Percentiles rank a stretch among this genome's conserved stretches.
Evolutionary conservation across 30 jellyfish, hydroid and myxozoan genomes (phyloP).

Genomic region (Aurelia sp.): DNA sequence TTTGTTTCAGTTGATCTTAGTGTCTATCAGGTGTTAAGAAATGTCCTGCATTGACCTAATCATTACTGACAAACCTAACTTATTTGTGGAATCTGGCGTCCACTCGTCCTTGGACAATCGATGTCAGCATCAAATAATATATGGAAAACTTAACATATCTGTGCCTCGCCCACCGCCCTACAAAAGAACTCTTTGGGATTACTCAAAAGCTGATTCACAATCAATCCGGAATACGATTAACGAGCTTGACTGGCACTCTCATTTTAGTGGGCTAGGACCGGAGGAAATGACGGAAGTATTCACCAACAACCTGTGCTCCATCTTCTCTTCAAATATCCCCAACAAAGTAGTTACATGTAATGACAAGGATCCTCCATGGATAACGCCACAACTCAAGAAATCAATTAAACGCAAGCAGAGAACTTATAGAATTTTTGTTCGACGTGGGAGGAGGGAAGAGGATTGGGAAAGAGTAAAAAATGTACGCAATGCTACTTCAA

Average conservation of each 20-base stretch:
- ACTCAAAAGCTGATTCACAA: slow-evolving; percentile 3
- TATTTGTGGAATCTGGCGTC: neutral
- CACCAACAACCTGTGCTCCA: neutral
- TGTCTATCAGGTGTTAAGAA: too few species aligned
- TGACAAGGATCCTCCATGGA: slow-evolving; percentile 28
- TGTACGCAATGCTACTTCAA: slow-evolving; percentile 15
- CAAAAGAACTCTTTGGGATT: slow-evolving; percentile 14
- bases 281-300: slow-evolving; percentile 21
- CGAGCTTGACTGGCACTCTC: slow-evolving; percentile 11
- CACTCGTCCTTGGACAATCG: too few species aligned
- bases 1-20: too few species aligned
- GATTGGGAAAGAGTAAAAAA: slow-evolving; percentile 3
- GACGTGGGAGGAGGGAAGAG: slow-evolving; percentile 17
- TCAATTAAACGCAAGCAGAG: slow-evolving; percentile 30
- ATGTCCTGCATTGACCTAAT: neutral
- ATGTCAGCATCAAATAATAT: too few species aligned
- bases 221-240: slow-evolving; percentile 6
- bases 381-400: slow-evolving; percentile 25
- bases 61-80: slow-evolving; percentile 17
- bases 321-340: neutral
- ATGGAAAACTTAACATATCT: neutral
- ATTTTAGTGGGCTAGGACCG: slow-evolving; percentile 18
- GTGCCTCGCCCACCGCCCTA: slow-evolving; percentile 9
- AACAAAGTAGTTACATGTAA: too few species aligned
- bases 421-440: slow-evolving; percentile 4